phyloP scores from a whole-genome alignment of 2,797 vertebrate genomes.

The Sparidentex hasta region DNA sequence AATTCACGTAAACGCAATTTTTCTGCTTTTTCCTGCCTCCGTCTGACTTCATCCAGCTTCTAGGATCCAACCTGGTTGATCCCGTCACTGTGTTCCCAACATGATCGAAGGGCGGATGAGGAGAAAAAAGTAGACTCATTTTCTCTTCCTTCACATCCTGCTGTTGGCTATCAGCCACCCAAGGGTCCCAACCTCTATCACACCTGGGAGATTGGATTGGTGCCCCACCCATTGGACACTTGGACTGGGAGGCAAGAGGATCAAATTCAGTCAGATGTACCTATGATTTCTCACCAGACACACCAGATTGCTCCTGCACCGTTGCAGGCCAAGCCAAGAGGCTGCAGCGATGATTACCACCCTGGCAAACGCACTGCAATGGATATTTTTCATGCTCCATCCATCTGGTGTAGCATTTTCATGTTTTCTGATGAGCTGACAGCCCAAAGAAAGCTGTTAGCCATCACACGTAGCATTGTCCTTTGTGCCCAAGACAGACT shows the following conservation, averaged over 20 bases:
- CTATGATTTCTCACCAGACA: slow-evolving; percentile 50
- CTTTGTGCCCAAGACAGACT: slow-evolving; percentile 43
- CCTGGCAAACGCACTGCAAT: slow-evolving; percentile 49
- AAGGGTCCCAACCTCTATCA: slow-evolving; percentile 73
- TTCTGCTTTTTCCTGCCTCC: slow-evolving; percentile 17
- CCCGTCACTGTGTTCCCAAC: slow-evolving; percentile 50
- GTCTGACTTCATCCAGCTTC: slow-evolving; percentile 37
- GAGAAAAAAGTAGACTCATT: slow-evolving; percentile 51
- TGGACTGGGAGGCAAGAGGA: slow-evolving; percentile 36
- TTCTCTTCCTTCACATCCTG: slow-evolving; percentile 27
- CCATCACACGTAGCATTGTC: slow-evolving; percentile 54
- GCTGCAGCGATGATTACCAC: slow-evolving; percentile 45
- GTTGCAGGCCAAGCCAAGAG: slow-evolving; percentile 30
- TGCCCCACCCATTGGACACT: slow-evolving; percentile 43
- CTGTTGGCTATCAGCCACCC: slow-evolving; percentile 40
- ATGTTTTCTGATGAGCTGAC: slow-evolving; percentile 77
- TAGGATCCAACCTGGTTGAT: slow-evolving; percentile 45
- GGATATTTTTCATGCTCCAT: slow-evolving; percentile 60
- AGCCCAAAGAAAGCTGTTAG: slow-evolving; percentile 60
- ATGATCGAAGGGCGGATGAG: slow-evolving; percentile 17
- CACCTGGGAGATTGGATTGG: slow-evolving; percentile 70
- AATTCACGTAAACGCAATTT: slow-evolving; percentile 33
- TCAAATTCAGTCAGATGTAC: slow-evolving; percentile 47
- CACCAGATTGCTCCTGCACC: slow-evolving; percentile 57
- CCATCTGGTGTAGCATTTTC: slow-evolving; percentile 69